These are phyloP conservation scores for Coelogynopora nodosa DNA, from an alignment of 2,888 invertebrate genomes.

Conservation along the genomic window DNA sequence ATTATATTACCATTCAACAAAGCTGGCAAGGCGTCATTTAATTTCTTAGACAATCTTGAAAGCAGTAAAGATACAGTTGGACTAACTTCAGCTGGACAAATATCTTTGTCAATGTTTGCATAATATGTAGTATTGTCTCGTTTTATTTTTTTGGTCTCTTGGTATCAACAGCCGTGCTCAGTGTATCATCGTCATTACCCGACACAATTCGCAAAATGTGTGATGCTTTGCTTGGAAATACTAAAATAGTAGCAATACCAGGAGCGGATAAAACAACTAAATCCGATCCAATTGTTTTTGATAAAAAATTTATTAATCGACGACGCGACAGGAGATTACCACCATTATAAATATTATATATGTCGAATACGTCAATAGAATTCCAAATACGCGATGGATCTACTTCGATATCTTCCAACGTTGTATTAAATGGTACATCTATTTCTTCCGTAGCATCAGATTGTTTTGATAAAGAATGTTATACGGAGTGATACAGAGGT, in stretches of 20 bases:
- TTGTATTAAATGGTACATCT: neutral
- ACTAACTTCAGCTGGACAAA: constrained; percentile 10
- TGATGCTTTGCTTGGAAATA: too few relatives aligned
- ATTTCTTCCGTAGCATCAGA: neutral
- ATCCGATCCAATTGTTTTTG: too few relatives aligned
- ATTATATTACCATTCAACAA: neutral
- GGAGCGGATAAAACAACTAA: too few relatives aligned
- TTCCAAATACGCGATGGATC: too few relatives aligned
- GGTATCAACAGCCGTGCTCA: constrained; percentile 8
- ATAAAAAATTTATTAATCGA: too few relatives aligned
- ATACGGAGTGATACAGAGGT: neutral
- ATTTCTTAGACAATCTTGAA: constrained; percentile 9
- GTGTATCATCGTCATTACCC: constrained; percentile 14
- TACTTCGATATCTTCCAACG: neutral
- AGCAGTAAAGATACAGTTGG: constrained; percentile 25
- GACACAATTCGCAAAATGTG: neutral
- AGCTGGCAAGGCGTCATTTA: neutral
- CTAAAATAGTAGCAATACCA: too few relatives aligned
- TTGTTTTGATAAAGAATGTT: neutral
- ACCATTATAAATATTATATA: too few relatives aligned
- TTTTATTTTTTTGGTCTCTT: neutral
- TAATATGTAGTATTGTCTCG: constrained; percentile 1
- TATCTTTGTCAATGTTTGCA: constrained; percentile 6
- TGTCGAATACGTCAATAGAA: too few relatives aligned
- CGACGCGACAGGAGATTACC: too few relatives aligned